Conservation (phyloP, 2,797 vertebrate species). For the Capromys pilorides region DNA sequence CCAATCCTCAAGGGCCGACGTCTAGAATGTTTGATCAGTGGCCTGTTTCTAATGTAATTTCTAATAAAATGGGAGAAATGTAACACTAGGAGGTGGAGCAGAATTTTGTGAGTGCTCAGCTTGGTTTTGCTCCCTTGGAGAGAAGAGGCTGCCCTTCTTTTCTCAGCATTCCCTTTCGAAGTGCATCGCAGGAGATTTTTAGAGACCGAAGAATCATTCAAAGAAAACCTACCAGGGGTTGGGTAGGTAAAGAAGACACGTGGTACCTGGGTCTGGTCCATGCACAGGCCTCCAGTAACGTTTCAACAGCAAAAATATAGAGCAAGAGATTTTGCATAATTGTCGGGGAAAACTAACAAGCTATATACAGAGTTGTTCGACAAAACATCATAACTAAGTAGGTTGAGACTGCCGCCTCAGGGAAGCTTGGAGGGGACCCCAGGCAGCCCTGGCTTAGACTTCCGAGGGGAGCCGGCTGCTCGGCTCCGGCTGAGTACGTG, state of each 20-base stretch:
- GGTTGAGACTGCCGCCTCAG: neutral
- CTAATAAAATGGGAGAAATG: neutral
- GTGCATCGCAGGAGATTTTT: neutral
- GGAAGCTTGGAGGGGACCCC: neutral
- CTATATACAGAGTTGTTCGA: neutral
- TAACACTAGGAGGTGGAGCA: neutral
- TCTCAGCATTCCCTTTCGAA: neutral
- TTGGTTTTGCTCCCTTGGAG: neutral
- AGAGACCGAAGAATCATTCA: neutral
- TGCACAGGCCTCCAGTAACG: neutral
- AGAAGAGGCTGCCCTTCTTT: neutral
- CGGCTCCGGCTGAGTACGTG: fast-evolving
- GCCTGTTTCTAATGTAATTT: neutral
- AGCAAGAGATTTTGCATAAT: neutral
- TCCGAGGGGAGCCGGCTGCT: neutral
- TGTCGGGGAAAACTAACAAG: neutral
- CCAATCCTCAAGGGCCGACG: neutral
- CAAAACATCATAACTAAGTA: neutral
- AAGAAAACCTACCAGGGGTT: neutral
- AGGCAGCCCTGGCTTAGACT: neutral
- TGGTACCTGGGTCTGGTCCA: neutral
- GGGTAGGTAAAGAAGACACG: neutral
- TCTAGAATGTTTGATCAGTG: neutral
- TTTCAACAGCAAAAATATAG: neutral
- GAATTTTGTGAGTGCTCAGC: neutral